Evolutionary conservation across 2,113 vertebrate genomes (phyloP).

Genomic region (Hydrochoerus hydrochaeris): DNA sequence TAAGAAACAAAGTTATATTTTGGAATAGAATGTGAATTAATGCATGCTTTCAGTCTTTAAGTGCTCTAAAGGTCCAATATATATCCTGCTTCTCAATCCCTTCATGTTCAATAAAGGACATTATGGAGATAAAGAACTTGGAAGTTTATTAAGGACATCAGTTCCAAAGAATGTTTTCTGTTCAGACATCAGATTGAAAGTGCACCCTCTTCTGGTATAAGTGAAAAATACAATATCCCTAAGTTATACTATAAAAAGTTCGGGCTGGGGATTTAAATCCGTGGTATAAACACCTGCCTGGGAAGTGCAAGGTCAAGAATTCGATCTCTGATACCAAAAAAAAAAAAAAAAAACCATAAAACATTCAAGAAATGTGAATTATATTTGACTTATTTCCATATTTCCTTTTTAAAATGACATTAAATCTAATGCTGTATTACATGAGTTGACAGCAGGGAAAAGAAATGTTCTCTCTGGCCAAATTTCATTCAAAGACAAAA

Average conservation of each 20-base stretch:
- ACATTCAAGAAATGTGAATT: conserved; percentile 1
- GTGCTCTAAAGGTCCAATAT: not conserved
- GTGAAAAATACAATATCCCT: not conserved
- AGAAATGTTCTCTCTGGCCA: not conserved
- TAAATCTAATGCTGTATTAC: conserved; percentile 27
- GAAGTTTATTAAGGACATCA: conserved; percentile 25
- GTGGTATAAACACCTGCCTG: no score
- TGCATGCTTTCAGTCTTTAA: not conserved
- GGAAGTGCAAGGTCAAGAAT: no score
- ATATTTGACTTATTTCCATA: conserved; percentile 8
- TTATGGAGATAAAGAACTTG: conserved; percentile 22
- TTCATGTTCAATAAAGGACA: not conserved
- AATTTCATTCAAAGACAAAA: conserved; percentile 61
- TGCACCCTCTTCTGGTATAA: conserved; percentile 62
- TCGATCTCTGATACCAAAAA: no score
- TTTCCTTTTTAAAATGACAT: conserved; percentile 35
- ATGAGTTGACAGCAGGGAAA: not conserved
- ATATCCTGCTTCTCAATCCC: not conserved
- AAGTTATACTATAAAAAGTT: not conserved
- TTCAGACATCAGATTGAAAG: conserved; percentile 50
- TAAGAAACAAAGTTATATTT: not conserved
- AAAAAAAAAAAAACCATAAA: no score
- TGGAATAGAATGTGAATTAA: not conserved
- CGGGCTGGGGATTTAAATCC: no score
- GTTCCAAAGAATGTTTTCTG: conserved; percentile 22